Evolutionary conservation across 2,888 invertebrate genomes (phyloP).

Genomic region (Caenorhabditis sp.): DNA sequence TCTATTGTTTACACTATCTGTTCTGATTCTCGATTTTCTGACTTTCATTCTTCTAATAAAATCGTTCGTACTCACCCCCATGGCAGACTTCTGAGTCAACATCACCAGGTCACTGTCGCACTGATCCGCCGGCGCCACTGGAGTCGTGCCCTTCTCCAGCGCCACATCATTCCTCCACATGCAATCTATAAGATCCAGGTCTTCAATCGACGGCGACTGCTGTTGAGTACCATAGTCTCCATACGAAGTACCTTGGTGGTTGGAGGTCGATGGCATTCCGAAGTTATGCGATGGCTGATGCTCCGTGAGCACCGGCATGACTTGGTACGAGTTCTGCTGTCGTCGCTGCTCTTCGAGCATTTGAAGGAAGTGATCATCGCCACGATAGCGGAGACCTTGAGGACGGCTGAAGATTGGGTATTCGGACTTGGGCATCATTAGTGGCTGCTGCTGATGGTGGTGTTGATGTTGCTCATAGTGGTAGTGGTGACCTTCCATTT

Average conservation of each 20-base stretch:
- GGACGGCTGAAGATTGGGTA: slow-evolving; percentile 36
- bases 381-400: slow-evolving; percentile 61
- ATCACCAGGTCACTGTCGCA: slow-evolving; percentile 78
- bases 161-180: slow-evolving; percentile 82
- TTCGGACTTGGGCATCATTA: slow-evolving; percentile 3
- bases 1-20: no score
- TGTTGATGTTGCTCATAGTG: neutral
- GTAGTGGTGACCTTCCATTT: slow-evolving; percentile 32
- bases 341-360: neutral
- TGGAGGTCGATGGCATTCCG: slow-evolving; percentile 43
- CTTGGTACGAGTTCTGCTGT: neutral
- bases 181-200: slow-evolving; percentile 82
- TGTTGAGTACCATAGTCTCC: slow-evolving; percentile 21
- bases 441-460: neutral
- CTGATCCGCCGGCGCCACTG: slow-evolving; percentile 72
- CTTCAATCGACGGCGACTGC: slow-evolving; percentile 67
- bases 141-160: slow-evolving; percentile 65
- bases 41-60: neutral
- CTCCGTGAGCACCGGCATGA: slow-evolving; percentile 70
- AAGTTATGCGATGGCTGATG: slow-evolving; percentile 47
- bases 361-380: slow-evolving; percentile 55
- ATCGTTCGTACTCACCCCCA: slow-evolving; percentile 48
- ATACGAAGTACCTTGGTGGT: slow-evolving; percentile 39
- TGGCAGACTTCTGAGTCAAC: slow-evolving; percentile 78
- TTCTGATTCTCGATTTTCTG: neutral